Base-by-base conservation (phyloP, 1,140 invertebrate genomes). In the Halotydeus destructor region DNA sequence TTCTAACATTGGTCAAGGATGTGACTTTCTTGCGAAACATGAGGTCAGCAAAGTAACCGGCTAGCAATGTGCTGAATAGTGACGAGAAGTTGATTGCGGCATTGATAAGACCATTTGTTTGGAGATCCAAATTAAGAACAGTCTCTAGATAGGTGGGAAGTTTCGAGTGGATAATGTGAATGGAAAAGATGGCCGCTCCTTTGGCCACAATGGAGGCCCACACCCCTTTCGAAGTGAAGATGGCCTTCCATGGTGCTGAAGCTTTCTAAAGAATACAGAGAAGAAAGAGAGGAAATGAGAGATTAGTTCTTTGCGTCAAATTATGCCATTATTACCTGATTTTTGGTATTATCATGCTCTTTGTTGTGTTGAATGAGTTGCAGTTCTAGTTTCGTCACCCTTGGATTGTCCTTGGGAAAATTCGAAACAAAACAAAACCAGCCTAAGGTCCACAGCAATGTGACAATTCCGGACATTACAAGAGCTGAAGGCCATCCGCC, bases 371-470 rank as follows among this genome's bases (percentile, higher is more conserved):
- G n/a, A n/a, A n/a, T n/a, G n/a, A n/a, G n/a, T n/a, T n/a, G n/a
- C n/a, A n/a, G n/a, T 60, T 94, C 89, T 27, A 76, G 71, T 0
- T 68, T 61, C 0, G 71, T 69, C 49, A 94, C 93, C 38, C 82
- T 66, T 3, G 81, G 81, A 67, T 93, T 85, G 41, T 76, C 63
- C 1, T 70, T 69, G 0, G 88, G 88, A 0, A 74, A 74, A 54
- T 91, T 81, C 55, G 72, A 84, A 6, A 85, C 72, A 21, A 89
- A 62, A 1, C 75, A 57, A 57, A 84, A 77, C 86, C 86, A 94
- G 1, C 72, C 55, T 3, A 78, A 51, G 19, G 78, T 78, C 84
- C 85, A 41, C 11, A 30, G 39, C 12, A 41, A n/a, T 11, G 21
- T 11, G 3, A 41, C n/a, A n/a, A n/a, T n/a, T n/a, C n/a, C n/a